These are phyloP conservation scores for Lichenostomus cassidix DNA, from an alignment of 2,113 vertebrate genomes.

Conservation along the genomic window DNA sequence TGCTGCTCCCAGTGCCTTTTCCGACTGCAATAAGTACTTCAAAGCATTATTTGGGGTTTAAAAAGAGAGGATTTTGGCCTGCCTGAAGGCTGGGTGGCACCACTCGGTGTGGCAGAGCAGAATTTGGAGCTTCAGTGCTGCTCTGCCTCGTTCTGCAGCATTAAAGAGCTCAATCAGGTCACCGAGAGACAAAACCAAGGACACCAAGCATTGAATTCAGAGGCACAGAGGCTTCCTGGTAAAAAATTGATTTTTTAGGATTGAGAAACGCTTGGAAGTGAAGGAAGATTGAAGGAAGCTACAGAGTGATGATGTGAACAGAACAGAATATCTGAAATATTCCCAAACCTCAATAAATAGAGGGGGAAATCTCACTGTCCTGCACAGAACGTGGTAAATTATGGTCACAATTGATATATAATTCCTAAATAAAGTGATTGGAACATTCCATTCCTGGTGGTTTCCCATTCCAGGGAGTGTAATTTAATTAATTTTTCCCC, in stretches of 20 bases:
- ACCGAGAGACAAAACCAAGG: not conserved
- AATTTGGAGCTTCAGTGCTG: not conserved
- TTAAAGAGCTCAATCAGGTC: not conserved
- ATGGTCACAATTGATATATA: not conserved
- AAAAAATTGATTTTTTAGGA: not conserved
- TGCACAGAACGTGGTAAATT: rapidly evolving
- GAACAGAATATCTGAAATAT: not conserved
- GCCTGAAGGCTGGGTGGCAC: not conserved
- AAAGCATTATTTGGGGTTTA: not conserved
- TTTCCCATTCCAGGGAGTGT: not conserved
- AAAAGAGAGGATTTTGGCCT: not conserved
- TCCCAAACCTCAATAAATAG: not conserved
- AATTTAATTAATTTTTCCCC: not conserved
- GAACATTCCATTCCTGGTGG: not conserved
- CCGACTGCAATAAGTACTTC: not conserved
- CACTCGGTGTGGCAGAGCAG: not conserved
- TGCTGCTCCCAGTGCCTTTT: not conserved
- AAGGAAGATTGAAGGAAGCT: not conserved
- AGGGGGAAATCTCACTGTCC: not conserved
- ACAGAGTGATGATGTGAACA: not conserved
- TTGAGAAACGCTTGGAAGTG: not conserved
- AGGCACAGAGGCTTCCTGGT: not conserved
- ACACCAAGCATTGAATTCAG: not conserved
- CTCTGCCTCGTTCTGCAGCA: not conserved
- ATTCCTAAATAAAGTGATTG: not conserved